A percentile compares a stretch with the other conserved stretches of the same genome.
Conservation (phyloP, 2,113 vertebrate species). For the Pseudorasbora parva region DNA sequence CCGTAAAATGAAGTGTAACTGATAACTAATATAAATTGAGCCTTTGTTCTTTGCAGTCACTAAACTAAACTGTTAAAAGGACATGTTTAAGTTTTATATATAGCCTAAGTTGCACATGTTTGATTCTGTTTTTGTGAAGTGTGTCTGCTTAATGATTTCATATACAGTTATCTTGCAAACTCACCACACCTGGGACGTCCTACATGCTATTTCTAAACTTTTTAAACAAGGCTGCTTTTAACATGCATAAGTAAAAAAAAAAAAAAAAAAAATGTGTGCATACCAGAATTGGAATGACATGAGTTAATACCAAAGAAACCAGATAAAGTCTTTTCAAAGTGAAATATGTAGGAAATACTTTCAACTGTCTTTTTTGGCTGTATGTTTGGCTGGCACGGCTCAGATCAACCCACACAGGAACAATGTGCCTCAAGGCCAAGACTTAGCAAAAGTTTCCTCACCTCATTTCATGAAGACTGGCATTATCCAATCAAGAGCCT, state of each 20-base stretch:
- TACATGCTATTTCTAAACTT: background rate
- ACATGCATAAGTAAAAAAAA: background rate
- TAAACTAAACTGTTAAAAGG: background rate
- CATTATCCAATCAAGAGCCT: constrained; percentile 12
- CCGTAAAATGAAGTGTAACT: no score
- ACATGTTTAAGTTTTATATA: no score
- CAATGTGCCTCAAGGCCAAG: constrained; percentile 5
- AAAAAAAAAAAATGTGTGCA: no score
- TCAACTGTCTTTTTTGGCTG: constrained; percentile 24
- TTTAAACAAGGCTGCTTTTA: background rate
- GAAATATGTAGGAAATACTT: background rate
- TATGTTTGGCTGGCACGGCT: background rate
- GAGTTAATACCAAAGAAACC: background rate
- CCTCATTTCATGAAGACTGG: constrained; percentile 4
- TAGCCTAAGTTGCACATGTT: no score
- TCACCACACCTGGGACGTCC: background rate
- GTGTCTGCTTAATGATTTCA: no score
- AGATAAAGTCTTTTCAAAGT: background rate
- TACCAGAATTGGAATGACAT: background rate
- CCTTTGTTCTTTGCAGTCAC: background rate
- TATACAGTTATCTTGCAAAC: background rate
- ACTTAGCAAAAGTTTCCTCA: constrained; percentile 31
- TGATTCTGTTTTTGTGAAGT: background rate
- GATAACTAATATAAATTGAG: no score
- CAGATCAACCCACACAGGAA: constrained; percentile 4